Evolutionary conservation across 2,797 vertebrate species (phyloP), one percentile per base, ranked within the genome.

Genomic region (Oreochromis grahami): DNA sequence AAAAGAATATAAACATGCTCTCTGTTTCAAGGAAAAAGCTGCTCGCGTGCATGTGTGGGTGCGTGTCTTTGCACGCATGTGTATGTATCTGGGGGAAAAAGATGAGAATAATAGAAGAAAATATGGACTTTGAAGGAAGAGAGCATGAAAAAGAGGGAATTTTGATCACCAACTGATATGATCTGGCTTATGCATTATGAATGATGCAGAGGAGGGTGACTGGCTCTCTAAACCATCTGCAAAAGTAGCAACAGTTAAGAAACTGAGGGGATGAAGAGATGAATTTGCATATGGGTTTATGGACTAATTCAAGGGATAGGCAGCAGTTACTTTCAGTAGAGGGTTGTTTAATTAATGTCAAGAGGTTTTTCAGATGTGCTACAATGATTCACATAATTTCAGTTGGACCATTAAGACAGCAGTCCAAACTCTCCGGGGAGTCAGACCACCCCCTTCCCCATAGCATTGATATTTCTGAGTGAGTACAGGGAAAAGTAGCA

Each of bases 281-380:
- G 6, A 56, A 90, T 87, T 93, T 91, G 86, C 87, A 89, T 91
- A 56, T 8, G 52, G 26, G 60, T 86, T 88, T 89, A 89, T 88
- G 86, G 85, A 93, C 92, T 92, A 83, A 94, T 93, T 90, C 84
- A 91, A 84, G 81, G 90, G 48, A 87, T 90, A 91, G 94, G 87
- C 83, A 85, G 83, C 84, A 91, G 84, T 86, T 81, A 92, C 83
- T 88, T 93, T 87, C 82, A 89, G 88, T 85, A 82, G 56, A 85
- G 77, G 84, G 79, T 76, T 92, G 89, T 92, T 92, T 94, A 93
- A 95, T 95, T 93, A 91, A 92, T 89, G 89, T 92, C 87, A 87
- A 92, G 92, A 92, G 89, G 79, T 88, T 94, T 92, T 88, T 92
- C 81, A 93, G 87, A 91, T 91, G 84, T 84, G 86, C 87, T 82